These are phyloP conservation scores for Alsophila aescularia DNA, from an alignment of 2,888 invertebrate genomes.

Conservation along the genomic window DNA sequence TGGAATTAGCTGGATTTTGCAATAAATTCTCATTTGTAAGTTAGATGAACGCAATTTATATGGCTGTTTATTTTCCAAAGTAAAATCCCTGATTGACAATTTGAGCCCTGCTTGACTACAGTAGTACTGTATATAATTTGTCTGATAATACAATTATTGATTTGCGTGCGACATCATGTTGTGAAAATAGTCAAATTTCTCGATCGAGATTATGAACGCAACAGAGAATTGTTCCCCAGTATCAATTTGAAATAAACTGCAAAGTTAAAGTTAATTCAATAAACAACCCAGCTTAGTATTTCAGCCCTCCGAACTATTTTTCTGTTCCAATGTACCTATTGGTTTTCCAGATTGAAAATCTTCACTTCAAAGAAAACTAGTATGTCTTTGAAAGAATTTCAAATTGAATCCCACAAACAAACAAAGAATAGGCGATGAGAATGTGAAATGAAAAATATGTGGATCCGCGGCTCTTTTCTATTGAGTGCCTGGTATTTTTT, in stretches of 20 bases:
- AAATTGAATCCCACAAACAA: conserved; percentile 30
- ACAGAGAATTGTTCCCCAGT: no score
- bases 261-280: background rate
- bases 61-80: background rate
- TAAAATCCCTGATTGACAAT: no score
- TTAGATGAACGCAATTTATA: no score
- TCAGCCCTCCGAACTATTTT: background rate
- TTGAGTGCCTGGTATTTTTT: no score
- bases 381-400: conserved; percentile 32
- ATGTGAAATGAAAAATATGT: conserved; percentile 16
- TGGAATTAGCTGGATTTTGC: conserved; percentile 24
- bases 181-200: no score
- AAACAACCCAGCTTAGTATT: background rate
- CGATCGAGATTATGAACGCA: no score
- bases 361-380: conserved; percentile 21
- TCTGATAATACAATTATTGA: no score
- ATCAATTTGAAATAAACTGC: no score
- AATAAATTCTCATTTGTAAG: background rate
- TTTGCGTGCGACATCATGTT: background rate
- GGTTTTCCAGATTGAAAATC: conserved; percentile 7
- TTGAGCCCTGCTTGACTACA: no score
- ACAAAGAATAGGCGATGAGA: conserved; percentile 27
- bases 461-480: no score
- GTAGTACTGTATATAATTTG: no score
- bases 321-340: background rate